Percentiles rank a stretch among this genome's conserved stretches.
Conservation (phyloP, 2,797 vertebrate genomes). For the Urophycis tenuis region DNA sequence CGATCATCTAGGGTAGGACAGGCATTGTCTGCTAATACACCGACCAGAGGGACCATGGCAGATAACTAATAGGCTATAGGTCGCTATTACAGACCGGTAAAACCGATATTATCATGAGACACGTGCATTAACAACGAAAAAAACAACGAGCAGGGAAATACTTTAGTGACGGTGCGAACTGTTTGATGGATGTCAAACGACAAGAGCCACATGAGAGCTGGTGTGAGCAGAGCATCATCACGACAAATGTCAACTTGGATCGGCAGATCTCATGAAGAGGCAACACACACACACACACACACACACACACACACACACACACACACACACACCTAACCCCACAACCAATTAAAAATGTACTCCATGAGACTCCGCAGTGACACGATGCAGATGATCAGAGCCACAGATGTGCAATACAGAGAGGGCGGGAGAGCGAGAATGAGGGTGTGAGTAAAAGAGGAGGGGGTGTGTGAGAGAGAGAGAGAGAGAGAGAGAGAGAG, state of each 20-base stretch:
- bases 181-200: not conserved
- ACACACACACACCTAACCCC: conserved; percentile 7
- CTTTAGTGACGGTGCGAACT: no score
- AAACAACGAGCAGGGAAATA: not conserved
- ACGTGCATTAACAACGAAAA: not conserved
- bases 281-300: not conserved
- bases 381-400: conserved; percentile 24
- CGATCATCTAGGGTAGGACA: not conserved
- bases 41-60: not conserved
- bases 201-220: not conserved
- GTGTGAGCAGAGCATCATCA: not conserved
- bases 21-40: conserved; percentile 19
- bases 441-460: not conserved
- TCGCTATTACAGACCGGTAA: not conserved
- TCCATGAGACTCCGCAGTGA: conserved; percentile 28
- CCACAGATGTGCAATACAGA: not conserved
- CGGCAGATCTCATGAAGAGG: not conserved
- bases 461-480: not conserved
- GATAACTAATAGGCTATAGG: not conserved
- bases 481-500: not conserved
- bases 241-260: not conserved
- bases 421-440: not conserved
- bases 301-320: not conserved
- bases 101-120: not conserved
- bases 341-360: conserved; percentile 38